phyloP scores from a whole-genome alignment of 2,797 vertebrate species.

The Sphenodon punctatus region DNA sequence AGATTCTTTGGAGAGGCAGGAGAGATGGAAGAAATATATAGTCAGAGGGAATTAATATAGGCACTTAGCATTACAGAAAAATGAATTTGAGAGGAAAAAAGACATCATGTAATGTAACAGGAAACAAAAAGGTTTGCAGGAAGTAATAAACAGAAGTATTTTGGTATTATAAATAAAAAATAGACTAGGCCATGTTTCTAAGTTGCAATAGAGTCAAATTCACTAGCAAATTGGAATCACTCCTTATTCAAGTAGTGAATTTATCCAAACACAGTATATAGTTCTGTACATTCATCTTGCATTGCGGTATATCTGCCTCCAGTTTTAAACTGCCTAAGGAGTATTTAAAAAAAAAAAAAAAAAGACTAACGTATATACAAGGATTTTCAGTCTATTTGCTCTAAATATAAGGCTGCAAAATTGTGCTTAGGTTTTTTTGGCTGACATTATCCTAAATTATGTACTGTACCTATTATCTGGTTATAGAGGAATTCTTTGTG shows the following conservation, averaged over 20 bases:
- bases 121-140: not conserved
- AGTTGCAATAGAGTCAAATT: not conserved
- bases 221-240: not conserved
- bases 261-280: not conserved
- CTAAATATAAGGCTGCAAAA: constrained; percentile 42
- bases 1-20: not conserved
- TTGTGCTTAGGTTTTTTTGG: constrained; percentile 34
- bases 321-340: constrained; percentile 41
- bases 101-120: not conserved
- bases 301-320: constrained; percentile 23
- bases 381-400: constrained; percentile 51
- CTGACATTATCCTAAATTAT: constrained; percentile 23
- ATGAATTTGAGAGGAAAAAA: not conserved
- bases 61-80: not conserved
- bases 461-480: constrained; percentile 31
- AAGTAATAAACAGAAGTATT: no score
- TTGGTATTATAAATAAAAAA: no score
- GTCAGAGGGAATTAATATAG: not conserved
- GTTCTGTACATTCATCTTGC: constrained; percentile 11
- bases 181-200: not conserved
- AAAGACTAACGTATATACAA: constrained; percentile 12
- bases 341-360: constrained; percentile 48
- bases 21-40: not conserved
- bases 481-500: constrained; percentile 53
- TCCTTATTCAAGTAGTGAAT: accelerated